Percentiles rank a stretch among this genome's conserved stretches.
phyloP scores from a whole-genome alignment of 2,797 vertebrate species.

The Coreius guichenoti region DNA sequence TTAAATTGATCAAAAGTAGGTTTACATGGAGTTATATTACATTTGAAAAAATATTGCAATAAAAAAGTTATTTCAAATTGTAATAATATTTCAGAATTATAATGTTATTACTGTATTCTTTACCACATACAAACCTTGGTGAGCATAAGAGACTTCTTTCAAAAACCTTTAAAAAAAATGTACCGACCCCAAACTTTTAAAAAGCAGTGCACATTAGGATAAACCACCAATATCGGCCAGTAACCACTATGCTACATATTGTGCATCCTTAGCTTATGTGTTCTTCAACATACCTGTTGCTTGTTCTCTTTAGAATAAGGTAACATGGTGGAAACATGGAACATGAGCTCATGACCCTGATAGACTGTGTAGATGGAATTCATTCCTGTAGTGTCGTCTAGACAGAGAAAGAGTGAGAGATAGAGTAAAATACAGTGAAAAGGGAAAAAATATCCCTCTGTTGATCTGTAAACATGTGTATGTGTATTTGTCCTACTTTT shows the following conservation, averaged over 20 bases:
- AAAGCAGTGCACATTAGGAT: neutral
- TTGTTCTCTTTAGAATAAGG: constrained; percentile 99
- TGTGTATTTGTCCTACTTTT: constrained; percentile 85
- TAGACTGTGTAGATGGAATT: constrained; percentile 96
- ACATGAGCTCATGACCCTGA: constrained; percentile 99
- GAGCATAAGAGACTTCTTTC: neutral
- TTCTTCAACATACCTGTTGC: constrained; percentile 85
- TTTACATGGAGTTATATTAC: neutral
- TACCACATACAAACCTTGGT: neutral
- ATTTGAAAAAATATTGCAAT: too few relatives aligned
- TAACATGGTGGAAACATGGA: constrained; percentile 98
- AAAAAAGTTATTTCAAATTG: neutral
- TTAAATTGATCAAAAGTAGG: neutral
- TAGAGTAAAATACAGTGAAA: neutral
- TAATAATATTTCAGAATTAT: neutral
- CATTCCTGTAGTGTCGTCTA: constrained; percentile 97
- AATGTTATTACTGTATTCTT: neutral
- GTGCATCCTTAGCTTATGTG: neutral
- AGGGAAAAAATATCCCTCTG: neutral
- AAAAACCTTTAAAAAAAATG: neutral
- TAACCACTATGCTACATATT: neutral
- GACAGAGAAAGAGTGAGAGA: neutral
- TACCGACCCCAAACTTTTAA: neutral
- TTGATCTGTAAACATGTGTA: neutral
- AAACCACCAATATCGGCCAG: neutral